These are phyloP conservation scores for Coryphaenoides rupestris DNA, from an alignment of 2,113 vertebrate species.

Conservation along the genomic window DNA sequence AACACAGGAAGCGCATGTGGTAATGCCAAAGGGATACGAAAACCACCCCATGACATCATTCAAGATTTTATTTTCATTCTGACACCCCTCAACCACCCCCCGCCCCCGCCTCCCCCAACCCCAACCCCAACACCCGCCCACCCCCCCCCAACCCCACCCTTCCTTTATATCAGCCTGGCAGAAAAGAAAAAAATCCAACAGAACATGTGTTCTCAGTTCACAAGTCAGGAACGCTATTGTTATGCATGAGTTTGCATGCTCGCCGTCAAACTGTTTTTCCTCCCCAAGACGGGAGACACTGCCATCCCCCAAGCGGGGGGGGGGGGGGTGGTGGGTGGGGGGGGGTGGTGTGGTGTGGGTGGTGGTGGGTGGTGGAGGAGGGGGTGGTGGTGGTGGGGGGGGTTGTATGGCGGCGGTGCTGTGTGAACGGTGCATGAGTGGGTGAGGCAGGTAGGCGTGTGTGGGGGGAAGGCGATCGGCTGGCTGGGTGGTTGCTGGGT, in stretches of 20 bases:
- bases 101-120: too few species aligned
- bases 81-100: too few species aligned
- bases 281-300: conserved; percentile 66
- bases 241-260: conserved; percentile 68
- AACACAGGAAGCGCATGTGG: too few species aligned
- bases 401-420: conserved; percentile 52
- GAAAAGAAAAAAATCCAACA: conserved; percentile 1
- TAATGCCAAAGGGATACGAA: too few species aligned
- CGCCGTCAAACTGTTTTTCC: conserved; percentile 63
- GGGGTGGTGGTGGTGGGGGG: too few species aligned
- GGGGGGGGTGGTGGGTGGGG: background rate
- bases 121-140: too few species aligned
- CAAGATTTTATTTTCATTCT: too few species aligned
- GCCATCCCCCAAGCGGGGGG: conserved; percentile 69
- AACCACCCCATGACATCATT: too few species aligned
- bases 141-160: too few species aligned
- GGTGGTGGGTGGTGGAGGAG: too few species aligned
- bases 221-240: conserved; percentile 67
- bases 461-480: conserved; percentile 42
- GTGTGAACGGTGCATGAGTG: conserved; percentile 64
- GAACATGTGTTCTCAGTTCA: conserved; percentile 72
- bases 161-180: too few species aligned
- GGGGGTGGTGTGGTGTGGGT: too few species aligned
- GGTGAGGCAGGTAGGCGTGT: conserved; percentile 51
- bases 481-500: conserved; percentile 24